A percentile compares a stretch with the other conserved stretches of the same genome.
These are phyloP conservation scores for Aphodius granarius DNA, from an alignment of 2,888 invertebrate species.

Conservation along the genomic window DNA sequence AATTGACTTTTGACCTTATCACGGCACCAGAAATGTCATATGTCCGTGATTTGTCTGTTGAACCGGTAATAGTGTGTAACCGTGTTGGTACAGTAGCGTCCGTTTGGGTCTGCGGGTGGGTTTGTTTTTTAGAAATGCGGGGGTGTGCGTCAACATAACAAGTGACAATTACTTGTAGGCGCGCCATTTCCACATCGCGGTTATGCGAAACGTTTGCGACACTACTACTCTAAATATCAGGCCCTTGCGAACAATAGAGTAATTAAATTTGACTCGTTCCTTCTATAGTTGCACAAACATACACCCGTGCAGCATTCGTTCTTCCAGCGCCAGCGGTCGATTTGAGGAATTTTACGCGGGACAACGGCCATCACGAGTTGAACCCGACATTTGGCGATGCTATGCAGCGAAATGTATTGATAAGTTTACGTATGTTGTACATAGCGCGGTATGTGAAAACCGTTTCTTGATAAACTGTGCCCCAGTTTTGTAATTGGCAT, in stretches of 20 bases:
- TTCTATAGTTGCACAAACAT: neutral
- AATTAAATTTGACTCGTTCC: constrained; percentile 11
- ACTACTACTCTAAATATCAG: constrained; percentile 22
- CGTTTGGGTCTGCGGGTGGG: neutral
- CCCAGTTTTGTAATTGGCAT: neutral
- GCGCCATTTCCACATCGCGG: constrained; percentile 23
- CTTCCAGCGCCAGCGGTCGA: neutral
- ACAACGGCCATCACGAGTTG: neutral
- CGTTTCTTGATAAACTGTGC: neutral
- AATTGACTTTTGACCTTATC: neutral
- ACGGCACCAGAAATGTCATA: neutral
- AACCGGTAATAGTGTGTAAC: neutral
- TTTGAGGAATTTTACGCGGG: neutral
- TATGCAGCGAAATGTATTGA: neutral
- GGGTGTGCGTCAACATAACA: neutral
- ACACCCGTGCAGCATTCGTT: neutral
- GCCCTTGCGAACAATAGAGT: constrained; percentile 12
- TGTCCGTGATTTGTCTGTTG: neutral
- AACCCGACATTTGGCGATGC: neutral
- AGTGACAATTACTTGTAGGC: constrained; percentile 2
- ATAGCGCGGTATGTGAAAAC: neutral
- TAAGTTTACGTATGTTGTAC: neutral
- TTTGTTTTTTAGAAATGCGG: neutral
- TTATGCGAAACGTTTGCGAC: constrained; percentile 20
- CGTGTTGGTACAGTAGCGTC: neutral